Base-by-base conservation (phyloP, 2,113 vertebrate species). In the Motacilla tschutschensis region DNA sequence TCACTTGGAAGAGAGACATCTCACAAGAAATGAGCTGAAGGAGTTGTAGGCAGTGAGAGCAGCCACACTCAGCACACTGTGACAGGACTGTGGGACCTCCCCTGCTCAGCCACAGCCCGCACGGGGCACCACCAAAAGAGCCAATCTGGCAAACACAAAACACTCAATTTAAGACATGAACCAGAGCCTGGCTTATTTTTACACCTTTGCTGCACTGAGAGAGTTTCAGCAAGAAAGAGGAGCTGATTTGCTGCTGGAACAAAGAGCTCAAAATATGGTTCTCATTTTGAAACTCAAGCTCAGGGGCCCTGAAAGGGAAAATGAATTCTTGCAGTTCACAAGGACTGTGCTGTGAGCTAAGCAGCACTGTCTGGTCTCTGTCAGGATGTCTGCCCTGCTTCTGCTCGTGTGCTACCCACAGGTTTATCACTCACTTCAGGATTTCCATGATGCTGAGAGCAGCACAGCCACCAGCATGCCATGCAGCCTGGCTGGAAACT, bases 291-390 rank as follows among this genome's bases (percentile, higher is more conserved):
- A 87, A 93, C 47, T 78, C 43, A 35, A 84, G 59, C n/a, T 59
- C 29, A 11, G 94, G 84, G 91, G 94, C 91, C 89, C 55, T 2
- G 2, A 81, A 69, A 1, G 35, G 89, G 89, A 93, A 82, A 93
- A 82, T 12, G 66, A 89, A 83, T 71, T 64, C 83, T 66, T 82
- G 60, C 43, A 5, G 17, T 36, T 84, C 2, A 8, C 62, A 48
- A 85, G 67, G 59, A 26, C 26, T 18, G 22, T 2, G 8, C 74
- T 29, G 40, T 25, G 67, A 86, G 17, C 13, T 25, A 33, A 57
- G 11, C 35, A 43, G 70, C 66, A 8, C 11, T 2, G 62, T 16
- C 62, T 55, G 76, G 38, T 33, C 43, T 79, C 66, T 2, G 3
- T 43, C 83, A 84, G 78, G 71, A 47, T 48, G 44, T 19, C 59